These are phyloP conservation scores for Caenorhabditis becei DNA, from an alignment of 2,888 invertebrate genomes.

Conservation along the genomic window DNA sequence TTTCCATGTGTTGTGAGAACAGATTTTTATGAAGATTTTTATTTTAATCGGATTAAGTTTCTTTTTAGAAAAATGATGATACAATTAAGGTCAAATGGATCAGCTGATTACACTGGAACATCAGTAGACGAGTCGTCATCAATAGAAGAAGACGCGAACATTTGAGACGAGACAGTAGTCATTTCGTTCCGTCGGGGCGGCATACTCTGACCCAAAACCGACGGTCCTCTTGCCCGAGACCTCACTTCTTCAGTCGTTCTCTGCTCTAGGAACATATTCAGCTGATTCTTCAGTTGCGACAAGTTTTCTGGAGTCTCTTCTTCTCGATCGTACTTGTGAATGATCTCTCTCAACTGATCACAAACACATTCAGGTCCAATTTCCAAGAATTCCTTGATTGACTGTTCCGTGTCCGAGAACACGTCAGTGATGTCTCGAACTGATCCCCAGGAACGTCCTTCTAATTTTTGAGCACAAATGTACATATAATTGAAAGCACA, in stretches of 20 bases:
- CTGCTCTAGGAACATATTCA: conserved; percentile 1
- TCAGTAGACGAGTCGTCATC: neutral
- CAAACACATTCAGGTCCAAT: neutral
- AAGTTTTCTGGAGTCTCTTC: neutral
- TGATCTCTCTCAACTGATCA: conserved; percentile 14
- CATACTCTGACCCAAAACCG: neutral
- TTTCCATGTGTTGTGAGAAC: conserved; percentile 37
- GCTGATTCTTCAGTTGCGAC: neutral
- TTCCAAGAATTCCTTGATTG: conserved; percentile 7
- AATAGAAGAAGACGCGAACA: neutral
- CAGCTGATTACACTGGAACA: neutral
- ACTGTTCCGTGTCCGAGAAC: neutral
- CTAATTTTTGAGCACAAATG: neutral
- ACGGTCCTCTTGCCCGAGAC: conserved; percentile 8
- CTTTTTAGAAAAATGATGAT: neutral
- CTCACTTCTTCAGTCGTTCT: neutral
- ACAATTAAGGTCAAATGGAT: neutral
- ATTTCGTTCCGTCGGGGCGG: neutral
- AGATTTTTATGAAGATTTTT: conserved; percentile 46
- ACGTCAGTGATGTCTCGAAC: too few species aligned
- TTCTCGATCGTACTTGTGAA: conserved; percentile 10
- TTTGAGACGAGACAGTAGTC: neutral
- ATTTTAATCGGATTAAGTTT: neutral
- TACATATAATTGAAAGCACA: neutral
- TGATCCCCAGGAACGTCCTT: conserved; percentile 37